Evolutionary conservation across 2,797 vertebrate species (phyloP).

Genomic region (Mallotus villosus): DNA sequence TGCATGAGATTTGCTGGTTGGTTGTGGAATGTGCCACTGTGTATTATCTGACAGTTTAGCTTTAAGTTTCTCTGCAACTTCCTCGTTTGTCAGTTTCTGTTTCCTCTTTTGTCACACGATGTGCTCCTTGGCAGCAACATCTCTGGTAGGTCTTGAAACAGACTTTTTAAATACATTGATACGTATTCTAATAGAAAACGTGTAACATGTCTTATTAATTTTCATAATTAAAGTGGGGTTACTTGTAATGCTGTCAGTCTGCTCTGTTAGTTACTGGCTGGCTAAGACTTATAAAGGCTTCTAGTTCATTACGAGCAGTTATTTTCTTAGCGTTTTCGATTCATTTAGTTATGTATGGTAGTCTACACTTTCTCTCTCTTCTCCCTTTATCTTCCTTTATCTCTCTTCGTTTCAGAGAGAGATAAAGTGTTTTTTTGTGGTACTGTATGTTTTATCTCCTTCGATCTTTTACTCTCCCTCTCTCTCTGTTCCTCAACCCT

Average conservation of each 20-base stretch:
- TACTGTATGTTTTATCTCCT: slow-evolving; percentile 14
- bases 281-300: too few relatives aligned
- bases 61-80: not conserved
- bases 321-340: too few relatives aligned
- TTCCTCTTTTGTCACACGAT: not conserved
- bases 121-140: not conserved
- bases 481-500: not conserved
- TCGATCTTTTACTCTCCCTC: not conserved
- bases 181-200: not conserved
- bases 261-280: too few relatives aligned
- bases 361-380: not conserved
- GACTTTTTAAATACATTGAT: not conserved
- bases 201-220: too few relatives aligned
- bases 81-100: not conserved
- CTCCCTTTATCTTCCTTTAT: not conserved
- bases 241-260: too few relatives aligned
- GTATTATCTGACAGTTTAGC: not conserved
- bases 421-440: too few relatives aligned
- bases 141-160: not conserved
- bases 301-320: too few relatives aligned
- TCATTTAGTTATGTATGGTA: not conserved
- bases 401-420: not conserved
- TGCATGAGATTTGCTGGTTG: not conserved
- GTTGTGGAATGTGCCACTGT: not conserved
- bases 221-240: too few relatives aligned